Percentiles rank a stretch among this genome's conserved stretches.
These are phyloP conservation scores for Aelia acuminata DNA, from an alignment of 2,888 invertebrate genomes.

Conservation along the genomic window DNA sequence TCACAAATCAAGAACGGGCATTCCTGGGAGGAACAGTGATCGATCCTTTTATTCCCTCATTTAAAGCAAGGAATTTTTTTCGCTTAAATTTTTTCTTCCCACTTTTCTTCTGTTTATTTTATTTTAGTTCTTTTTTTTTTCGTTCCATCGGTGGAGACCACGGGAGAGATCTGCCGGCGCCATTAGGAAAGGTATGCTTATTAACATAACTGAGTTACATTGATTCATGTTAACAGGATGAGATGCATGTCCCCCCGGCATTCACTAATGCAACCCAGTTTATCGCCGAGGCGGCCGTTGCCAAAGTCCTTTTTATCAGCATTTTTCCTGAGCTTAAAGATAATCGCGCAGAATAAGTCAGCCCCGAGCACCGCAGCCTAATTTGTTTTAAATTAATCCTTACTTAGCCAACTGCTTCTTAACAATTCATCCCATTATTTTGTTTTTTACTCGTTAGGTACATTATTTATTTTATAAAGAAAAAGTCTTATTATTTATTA, in stretches of 20 bases:
- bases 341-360: background rate
- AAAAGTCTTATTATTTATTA: too few species aligned
- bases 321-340: slow-evolving; percentile 31
- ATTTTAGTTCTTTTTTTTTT: background rate
- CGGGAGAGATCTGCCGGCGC: slow-evolving; percentile 12
- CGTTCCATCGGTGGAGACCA: background rate
- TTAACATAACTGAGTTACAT: slow-evolving; percentile 47
- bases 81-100: background rate
- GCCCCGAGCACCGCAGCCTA: background rate
- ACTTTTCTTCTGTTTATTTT: slow-evolving; percentile 40
- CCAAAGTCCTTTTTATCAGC: background rate
- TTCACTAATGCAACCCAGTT: slow-evolving; percentile 37
- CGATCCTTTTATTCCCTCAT: slow-evolving; percentile 39
- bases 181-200: slow-evolving; percentile 35
- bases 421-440: background rate
- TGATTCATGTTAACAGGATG: slow-evolving; percentile 44
- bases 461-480: too few species aligned
- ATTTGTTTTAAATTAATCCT: slow-evolving; percentile 31
- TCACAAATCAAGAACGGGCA: background rate
- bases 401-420: background rate
- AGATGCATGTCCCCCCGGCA: slow-evolving; percentile 31
- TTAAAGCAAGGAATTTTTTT: slow-evolving; percentile 4
- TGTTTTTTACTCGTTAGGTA: background rate
- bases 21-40: slow-evolving; percentile 16
- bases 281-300: background rate